Base-by-base conservation (phyloP, 2,888 invertebrate genomes). In the Tiliacea citrago region DNA sequence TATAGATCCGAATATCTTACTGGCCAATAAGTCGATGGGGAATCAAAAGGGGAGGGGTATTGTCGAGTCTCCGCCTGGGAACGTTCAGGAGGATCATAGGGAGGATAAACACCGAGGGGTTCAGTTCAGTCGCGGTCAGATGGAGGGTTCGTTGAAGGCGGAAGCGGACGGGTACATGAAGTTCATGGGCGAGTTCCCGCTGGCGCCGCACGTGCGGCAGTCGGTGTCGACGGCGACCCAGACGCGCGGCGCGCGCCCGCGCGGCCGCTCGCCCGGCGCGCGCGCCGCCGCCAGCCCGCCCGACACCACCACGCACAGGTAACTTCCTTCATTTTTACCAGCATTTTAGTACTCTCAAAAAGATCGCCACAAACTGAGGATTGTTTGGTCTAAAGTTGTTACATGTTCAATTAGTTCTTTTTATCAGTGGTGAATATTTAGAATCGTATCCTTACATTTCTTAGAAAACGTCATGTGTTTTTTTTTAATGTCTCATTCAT, bases 271-370 rank as follows among this genome's bases (percentile, higher is more conserved):
- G 6, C 91, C 97, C 42, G 35, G 47, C 86, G 87, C 86, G 18
- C 90, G 87, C 67, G 92, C 90, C 24, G 91, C 87, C 35, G 88
- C 92, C 78, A 93, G 93, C 61, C 98, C 98, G 10, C 98, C 98
- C 0, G 98, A 98, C 89, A 98, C 98, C 0, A 98, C 98, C 0
- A 98, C 98, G 1, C 98, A 98, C 90, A 98, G 98, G 93, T 79
- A 29, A 10, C 21, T 4, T 18, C 2, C 16, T 13, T 9, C 0
- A 9, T 0, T 16, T 49, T 55, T 7, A 5, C 45, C 55, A 13
- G 0, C 10, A 10, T 21, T 9, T 45, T 35, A 9, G 1, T 12
- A 42, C 24, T 51, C 51, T 10, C 6, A 18, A 35, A 39, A 49
- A 69, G 24, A 47, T 21, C 0, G 6, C 1, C 42, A 21, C 13